Conservation (phyloP, 2,888 invertebrate species). For the Acronicta aceris region DNA sequence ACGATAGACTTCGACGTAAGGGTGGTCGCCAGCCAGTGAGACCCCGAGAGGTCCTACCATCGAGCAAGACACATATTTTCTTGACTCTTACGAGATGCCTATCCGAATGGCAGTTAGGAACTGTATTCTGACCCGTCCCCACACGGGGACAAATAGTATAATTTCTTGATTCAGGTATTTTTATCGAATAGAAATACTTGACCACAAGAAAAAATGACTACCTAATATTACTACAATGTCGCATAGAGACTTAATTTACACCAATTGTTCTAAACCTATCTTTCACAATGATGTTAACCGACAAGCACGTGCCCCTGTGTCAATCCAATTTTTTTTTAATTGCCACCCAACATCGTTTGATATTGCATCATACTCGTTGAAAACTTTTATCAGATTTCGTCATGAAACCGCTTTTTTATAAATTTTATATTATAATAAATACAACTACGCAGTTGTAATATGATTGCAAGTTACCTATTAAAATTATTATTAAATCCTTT, state of each 20-base stretch:
- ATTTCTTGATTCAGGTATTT: too few relatives aligned
- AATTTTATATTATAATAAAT: neutral
- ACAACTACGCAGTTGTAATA: conserved; percentile 38
- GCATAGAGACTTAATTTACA: neutral
- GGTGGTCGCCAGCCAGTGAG: too few relatives aligned
- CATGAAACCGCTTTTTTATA: conserved; percentile 32
- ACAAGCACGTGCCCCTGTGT: conserved; percentile 14
- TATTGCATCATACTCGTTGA: conserved; percentile 53
- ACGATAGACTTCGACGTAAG: too few relatives aligned
- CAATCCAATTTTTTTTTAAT: conserved; percentile 15
- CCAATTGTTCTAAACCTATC: conserved; percentile 27
- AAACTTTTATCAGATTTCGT: conserved; percentile 51
- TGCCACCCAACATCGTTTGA: conserved; percentile 22
- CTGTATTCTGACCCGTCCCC: too few relatives aligned
- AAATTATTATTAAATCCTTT: conserved; percentile 2
- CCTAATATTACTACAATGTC: neutral
- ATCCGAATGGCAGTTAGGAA: too few relatives aligned
- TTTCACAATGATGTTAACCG: conserved; percentile 6
- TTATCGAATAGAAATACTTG: too few relatives aligned
- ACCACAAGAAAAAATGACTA: too few relatives aligned
- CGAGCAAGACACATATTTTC: too few relatives aligned
- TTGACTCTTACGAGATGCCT: too few relatives aligned
- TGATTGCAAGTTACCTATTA: conserved; percentile 1
- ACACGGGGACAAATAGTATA: too few relatives aligned
- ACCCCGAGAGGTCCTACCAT: too few relatives aligned